Evolutionary conservation across 1,140 invertebrate species (phyloP).

Genomic region (Stenopsyche tienmushanensis): DNA sequence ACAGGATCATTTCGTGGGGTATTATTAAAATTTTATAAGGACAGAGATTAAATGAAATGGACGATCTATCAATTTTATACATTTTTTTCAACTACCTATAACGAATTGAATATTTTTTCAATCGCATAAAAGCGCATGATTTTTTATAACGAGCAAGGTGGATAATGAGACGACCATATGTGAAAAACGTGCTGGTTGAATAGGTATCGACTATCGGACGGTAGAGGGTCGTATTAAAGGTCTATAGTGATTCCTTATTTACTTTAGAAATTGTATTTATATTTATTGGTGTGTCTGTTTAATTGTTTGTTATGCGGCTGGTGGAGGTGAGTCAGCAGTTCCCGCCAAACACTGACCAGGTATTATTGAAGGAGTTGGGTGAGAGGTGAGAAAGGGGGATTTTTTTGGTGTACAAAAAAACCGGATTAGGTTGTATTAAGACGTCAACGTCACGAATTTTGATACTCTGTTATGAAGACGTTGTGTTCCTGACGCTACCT

Average conservation of each 20-base stretch:
- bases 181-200: too few species aligned
- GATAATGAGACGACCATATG: too few species aligned
- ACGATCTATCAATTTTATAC: too few species aligned
- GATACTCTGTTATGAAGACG: constrained; percentile 26
- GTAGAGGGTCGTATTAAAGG: too few species aligned
- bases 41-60: too few species aligned
- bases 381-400: constrained; percentile 1
- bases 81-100: too few species aligned
- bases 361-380: not conserved
- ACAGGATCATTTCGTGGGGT: too few species aligned
- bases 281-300: constrained; percentile 30
- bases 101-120: too few species aligned
- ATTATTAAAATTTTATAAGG: too few species aligned
- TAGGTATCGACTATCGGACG: too few species aligned
- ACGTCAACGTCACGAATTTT: constrained; percentile 36
- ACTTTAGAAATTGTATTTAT: constrained; percentile 25
- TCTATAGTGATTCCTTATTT: constrained; percentile 10
- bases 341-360: constrained; percentile 8
- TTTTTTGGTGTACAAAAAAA: constrained; percentile 23
- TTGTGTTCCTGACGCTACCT: constrained; percentile 30
- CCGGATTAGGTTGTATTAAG: constrained; percentile 38
- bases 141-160: too few species aligned
- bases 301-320: constrained; percentile 19
- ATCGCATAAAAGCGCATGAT: too few species aligned
- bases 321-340: constrained; percentile 23